Percentiles rank a stretch among this genome's conserved stretches.
phyloP scores from a whole-genome alignment of 1,140 invertebrate species.

The Drosophila santomea region DNA sequence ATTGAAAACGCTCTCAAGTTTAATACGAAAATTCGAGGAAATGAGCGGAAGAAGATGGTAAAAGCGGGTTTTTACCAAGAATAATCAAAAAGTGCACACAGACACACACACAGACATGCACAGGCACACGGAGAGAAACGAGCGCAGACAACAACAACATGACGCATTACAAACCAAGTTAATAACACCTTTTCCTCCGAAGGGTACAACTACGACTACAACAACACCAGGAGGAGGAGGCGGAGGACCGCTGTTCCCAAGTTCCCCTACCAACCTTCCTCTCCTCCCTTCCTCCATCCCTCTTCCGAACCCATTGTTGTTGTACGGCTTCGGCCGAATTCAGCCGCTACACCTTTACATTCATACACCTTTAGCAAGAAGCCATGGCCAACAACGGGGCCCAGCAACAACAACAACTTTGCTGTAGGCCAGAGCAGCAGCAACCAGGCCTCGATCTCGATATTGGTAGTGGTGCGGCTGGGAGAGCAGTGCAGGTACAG shows the following conservation, averaged over 20 bases:
- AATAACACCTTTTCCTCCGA: conserved; percentile 82
- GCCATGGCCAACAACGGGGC: conserved; percentile 32
- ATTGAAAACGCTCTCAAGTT: conserved; percentile 72
- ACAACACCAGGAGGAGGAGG: neutral
- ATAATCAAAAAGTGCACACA: conserved; percentile 72
- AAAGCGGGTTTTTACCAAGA: conserved; percentile 74
- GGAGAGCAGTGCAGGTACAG: conserved; percentile 20
- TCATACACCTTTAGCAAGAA: conserved; percentile 52
- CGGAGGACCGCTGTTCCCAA: conserved; percentile 29
- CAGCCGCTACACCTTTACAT: conserved; percentile 54
- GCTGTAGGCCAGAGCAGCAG: conserved; percentile 24
- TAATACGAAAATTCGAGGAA: conserved; percentile 81
- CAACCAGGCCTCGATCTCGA: conserved; percentile 19
- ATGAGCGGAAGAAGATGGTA: conserved; percentile 81
- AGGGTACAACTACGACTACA: conserved; percentile 47
- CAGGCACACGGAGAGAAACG: conserved; percentile 30
- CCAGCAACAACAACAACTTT: conserved; percentile 7
- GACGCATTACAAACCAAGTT: conserved; percentile 70
- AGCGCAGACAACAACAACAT: conserved; percentile 60
- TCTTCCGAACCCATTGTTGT: conserved; percentile 33
- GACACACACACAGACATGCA: neutral
- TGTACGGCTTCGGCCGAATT: conserved; percentile 76
- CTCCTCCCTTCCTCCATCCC: conserved; percentile 11
- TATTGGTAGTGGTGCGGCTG: conserved; percentile 26
- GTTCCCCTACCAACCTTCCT: conserved; percentile 8